Evolutionary conservation across 1,140 invertebrate genomes (phyloP).

Genomic region (Drosophila nebulosa): DNA sequence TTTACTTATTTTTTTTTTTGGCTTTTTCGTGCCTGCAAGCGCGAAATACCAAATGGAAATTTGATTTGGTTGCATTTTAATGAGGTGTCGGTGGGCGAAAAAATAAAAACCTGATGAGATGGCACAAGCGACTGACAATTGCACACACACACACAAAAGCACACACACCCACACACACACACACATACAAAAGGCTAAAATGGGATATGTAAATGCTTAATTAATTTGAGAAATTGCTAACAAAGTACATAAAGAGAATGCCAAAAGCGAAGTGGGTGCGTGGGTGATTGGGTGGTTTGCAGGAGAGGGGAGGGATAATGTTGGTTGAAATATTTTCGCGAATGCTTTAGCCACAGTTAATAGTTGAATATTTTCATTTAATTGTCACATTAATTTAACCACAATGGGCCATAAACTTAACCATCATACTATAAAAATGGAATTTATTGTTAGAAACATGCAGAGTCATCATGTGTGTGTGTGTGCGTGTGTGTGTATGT

Average conservation of each 20-base stretch:
- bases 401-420: slow-evolving; percentile 31
- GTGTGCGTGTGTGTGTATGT: background rate
- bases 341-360: background rate
- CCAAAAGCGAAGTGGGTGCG: background rate
- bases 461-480: background rate
- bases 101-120: slow-evolving; percentile 15
- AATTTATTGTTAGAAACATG: slow-evolving; percentile 26
- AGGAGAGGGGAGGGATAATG: background rate
- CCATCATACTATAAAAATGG: slow-evolving; percentile 30
- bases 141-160: slow-evolving; percentile 14
- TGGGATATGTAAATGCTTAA: slow-evolving; percentile 17
- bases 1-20: background rate
- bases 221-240: slow-evolving; percentile 6
- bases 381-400: slow-evolving; percentile 52
- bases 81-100: slow-evolving; percentile 42
- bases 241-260: background rate
- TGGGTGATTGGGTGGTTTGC: background rate
- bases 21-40: slow-evolving; percentile 1
- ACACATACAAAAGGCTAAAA: slow-evolving; percentile 14
- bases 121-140: slow-evolving; percentile 44
- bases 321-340: slow-evolving; percentile 6
- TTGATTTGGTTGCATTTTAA: slow-evolving; percentile 72
- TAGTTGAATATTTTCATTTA: slow-evolving; percentile 32
- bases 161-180: background rate
- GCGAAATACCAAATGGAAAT: slow-evolving; percentile 43